Evolutionary conservation across 2,113 vertebrate genomes (phyloP).

Genomic region (Oxyruncus cristatus): DNA sequence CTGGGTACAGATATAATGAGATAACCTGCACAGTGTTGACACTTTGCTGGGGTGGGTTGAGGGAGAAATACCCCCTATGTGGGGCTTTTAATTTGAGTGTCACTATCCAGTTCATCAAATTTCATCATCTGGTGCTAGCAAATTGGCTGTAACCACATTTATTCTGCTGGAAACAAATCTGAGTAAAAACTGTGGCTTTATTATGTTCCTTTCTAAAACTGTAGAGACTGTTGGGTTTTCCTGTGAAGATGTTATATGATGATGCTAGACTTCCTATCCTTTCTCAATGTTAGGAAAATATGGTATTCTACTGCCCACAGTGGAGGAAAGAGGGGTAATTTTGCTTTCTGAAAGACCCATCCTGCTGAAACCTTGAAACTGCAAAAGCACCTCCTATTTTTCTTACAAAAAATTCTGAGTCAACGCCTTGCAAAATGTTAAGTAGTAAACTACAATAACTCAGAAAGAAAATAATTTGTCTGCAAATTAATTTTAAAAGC

Average conservation of each 20-base stretch:
- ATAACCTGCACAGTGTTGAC: not conserved
- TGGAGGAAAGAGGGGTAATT: not conserved
- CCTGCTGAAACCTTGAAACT: not conserved
- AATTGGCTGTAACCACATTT: not conserved
- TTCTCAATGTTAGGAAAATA: not conserved
- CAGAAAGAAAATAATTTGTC: not conserved
- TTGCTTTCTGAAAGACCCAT: not conserved
- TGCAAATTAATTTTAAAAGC: not conserved
- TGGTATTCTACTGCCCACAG: not conserved
- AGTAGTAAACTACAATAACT: not conserved
- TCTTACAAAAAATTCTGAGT: not conserved
- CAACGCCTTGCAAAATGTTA: not conserved
- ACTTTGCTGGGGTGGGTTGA: not conserved
- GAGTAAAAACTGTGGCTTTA: not conserved
- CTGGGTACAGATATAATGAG: not conserved
- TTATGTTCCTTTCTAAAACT: not conserved
- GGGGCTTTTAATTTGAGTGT: not conserved
- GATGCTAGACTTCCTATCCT: not conserved
- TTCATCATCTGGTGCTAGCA: not conserved
- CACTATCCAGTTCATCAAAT: not conserved
- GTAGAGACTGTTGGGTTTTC: not conserved
- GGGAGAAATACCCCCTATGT: not conserved
- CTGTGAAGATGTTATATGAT: not conserved
- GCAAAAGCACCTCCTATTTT: not conserved
- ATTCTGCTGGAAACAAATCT: not conserved